These are phyloP conservation scores for Orussus abietinus DNA, from an alignment of 1,140 invertebrate species.

Conservation along the genomic window DNA sequence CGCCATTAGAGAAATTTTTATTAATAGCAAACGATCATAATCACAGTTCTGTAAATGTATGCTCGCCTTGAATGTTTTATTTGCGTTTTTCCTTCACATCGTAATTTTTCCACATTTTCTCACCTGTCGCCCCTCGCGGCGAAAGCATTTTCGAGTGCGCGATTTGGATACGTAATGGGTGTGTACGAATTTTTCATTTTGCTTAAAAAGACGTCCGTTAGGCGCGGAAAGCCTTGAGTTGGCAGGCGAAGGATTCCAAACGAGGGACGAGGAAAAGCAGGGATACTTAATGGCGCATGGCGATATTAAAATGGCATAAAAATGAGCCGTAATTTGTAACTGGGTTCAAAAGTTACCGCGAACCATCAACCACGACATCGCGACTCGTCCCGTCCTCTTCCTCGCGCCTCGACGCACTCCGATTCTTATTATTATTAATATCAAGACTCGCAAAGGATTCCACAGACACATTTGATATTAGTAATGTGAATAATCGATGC, in stretches of 20 bases:
- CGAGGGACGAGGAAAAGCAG: constrained; percentile 29
- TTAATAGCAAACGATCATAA: too few species aligned
- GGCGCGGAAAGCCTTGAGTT: background rate
- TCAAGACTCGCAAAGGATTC: constrained; percentile 40
- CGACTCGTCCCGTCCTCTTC: constrained; percentile 5
- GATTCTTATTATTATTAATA: constrained; percentile 42
- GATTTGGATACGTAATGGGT: constrained; percentile 27
- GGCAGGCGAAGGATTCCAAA: constrained; percentile 14
- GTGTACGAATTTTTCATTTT: constrained; percentile 37
- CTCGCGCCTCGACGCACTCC: constrained; percentile 27
- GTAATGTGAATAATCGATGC: too few species aligned
- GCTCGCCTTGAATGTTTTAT: too few species aligned
- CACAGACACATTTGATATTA: too few species aligned
- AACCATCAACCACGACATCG: constrained; percentile 18
- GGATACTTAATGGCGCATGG: constrained; percentile 52
- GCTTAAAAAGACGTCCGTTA: constrained; percentile 14
- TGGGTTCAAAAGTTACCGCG: constrained; percentile 40
- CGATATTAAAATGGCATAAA: constrained; percentile 55
- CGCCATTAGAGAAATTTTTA: too few species aligned
- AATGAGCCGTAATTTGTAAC: constrained; percentile 55
- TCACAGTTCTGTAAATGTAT: too few species aligned
- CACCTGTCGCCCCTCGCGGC: too few species aligned
- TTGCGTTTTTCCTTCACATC: too few species aligned
- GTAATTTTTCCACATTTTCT: too few species aligned
- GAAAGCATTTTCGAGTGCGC: too few species aligned